These are phyloP conservation scores for Calliopsis andreniformis DNA, from an alignment of 1,140 invertebrate species.

Conservation along the genomic window DNA sequence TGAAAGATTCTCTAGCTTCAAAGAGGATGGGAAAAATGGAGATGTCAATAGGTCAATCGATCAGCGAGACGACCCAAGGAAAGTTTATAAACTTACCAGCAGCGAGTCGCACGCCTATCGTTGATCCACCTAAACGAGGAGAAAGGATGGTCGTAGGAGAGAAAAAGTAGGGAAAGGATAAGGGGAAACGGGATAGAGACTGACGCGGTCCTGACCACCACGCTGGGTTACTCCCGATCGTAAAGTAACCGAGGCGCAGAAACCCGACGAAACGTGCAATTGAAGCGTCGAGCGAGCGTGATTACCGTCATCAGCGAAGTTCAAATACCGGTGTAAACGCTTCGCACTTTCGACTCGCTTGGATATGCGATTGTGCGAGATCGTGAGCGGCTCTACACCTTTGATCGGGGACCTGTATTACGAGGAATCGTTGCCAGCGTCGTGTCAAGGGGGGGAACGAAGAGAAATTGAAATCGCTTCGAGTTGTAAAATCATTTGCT, in stretches of 20 bases:
- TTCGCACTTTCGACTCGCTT: conserved; percentile 72
- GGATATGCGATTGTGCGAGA: conserved; percentile 67
- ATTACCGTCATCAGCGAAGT: conserved; percentile 76
- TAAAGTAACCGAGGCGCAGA: conserved; percentile 73
- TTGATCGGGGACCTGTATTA: conserved; percentile 61
- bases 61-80: background rate
- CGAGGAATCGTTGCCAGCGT: conserved; percentile 52
- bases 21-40: no score
- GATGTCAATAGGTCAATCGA: no score
- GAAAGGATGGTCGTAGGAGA: background rate
- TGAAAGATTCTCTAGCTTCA: no score
- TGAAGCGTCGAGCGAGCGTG: conserved; percentile 70
- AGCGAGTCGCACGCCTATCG: conserved; percentile 1
- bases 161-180: background rate
- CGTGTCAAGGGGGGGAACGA: conserved; percentile 27
- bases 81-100: conserved; percentile 11
- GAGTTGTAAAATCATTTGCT: conserved; percentile 47
- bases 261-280: conserved; percentile 75
- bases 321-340: conserved; percentile 74
- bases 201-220: conserved; percentile 65
- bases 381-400: conserved; percentile 64
- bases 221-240: conserved; percentile 69
- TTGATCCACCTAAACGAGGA: conserved; percentile 38
- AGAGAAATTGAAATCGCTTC: conserved; percentile 63
- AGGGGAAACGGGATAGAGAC: conserved; percentile 25